These are phyloP conservation scores for Prochilodus magdalenae DNA, from an alignment of 2,113 vertebrate genomes.

Conservation along the genomic window DNA sequence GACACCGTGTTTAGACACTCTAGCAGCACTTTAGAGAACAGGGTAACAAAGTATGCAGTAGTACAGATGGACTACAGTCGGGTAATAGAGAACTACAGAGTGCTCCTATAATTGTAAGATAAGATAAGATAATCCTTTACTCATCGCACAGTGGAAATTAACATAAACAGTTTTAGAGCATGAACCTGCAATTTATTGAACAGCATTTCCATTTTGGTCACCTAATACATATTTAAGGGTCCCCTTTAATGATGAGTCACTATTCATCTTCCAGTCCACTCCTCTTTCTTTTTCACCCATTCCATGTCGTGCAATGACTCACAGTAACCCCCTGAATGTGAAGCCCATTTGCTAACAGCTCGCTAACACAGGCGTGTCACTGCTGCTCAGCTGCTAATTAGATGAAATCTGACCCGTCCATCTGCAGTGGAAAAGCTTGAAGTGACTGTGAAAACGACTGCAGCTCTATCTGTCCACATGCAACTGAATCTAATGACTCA, in stretches of 20 bases:
- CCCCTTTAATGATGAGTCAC: background rate
- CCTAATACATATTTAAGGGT: background rate
- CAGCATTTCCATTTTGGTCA: background rate
- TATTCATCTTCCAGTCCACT: background rate
- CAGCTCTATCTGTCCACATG: conserved; percentile 11
- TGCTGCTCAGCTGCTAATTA: conserved; percentile 48
- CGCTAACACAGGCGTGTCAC: conserved; percentile 37
- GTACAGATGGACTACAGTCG: too few relatives aligned
- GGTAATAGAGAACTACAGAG: too few relatives aligned
- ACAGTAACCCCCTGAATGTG: conserved; percentile 32
- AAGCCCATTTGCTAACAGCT: conserved; percentile 22
- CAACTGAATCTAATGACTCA: conserved; percentile 27
- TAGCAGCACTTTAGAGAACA: background rate
- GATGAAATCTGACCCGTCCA: conserved; percentile 35
- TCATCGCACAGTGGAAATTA: too few relatives aligned
- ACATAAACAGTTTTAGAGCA: too few relatives aligned
- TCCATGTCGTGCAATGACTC: background rate
- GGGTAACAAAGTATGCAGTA: too few relatives aligned
- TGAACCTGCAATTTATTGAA: background rate
- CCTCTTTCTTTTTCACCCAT: background rate
- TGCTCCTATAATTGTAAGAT: too few relatives aligned
- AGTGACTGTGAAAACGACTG: background rate
- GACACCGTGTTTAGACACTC: too few relatives aligned
- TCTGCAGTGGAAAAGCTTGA: background rate
- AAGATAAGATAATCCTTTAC: too few relatives aligned